Conservation (phyloP, 2,113 vertebrate genomes). For the Hypomesus transpacificus region DNA sequence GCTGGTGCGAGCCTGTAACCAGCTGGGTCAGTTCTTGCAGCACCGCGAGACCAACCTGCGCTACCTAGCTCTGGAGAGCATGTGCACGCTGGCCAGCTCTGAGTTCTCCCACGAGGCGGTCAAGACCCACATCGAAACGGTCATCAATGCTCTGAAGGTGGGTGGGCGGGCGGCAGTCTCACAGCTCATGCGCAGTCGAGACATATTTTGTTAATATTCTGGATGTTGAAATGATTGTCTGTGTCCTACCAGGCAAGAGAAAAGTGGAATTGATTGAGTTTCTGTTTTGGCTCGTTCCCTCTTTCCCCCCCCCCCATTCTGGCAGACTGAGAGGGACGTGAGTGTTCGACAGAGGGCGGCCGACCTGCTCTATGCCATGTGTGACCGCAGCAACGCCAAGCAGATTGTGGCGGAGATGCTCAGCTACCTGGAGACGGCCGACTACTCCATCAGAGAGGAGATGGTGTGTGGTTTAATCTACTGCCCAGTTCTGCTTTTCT, state of each 20-base stretch:
- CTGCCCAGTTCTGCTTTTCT: neutral
- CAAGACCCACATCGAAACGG: slow-evolving; percentile 81
- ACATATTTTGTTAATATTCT: neutral
- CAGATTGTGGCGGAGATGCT: slow-evolving; percentile 93
- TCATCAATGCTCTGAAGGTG: slow-evolving; percentile 81
- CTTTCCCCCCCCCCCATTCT: neutral
- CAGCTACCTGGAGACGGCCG: slow-evolving; percentile 87
- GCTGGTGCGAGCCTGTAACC: slow-evolving; percentile 78
- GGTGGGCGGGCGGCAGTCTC: slow-evolving; percentile 39
- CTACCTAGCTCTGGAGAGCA: slow-evolving; percentile 81
- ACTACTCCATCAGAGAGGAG: slow-evolving; percentile 92
- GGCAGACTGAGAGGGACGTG: slow-evolving; percentile 87
- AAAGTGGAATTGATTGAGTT: neutral
- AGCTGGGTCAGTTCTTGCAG: slow-evolving; percentile 82
- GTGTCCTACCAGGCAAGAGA: neutral
- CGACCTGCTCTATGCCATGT: slow-evolving; percentile 91
- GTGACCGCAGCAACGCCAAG: slow-evolving; percentile 90
- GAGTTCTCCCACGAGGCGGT: slow-evolving; percentile 80
- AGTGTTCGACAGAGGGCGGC: slow-evolving; percentile 88
- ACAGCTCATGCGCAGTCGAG: neutral
- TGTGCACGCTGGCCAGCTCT: slow-evolving; percentile 78
- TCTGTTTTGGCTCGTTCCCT: neutral
- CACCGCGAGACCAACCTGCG: slow-evolving; percentile 83
- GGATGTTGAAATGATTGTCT: neutral
- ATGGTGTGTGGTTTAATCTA: slow-evolving; percentile 53